These are phyloP conservation scores for Lonchura striata DNA, from an alignment of 2,113 vertebrate genomes.

Conservation along the genomic window DNA sequence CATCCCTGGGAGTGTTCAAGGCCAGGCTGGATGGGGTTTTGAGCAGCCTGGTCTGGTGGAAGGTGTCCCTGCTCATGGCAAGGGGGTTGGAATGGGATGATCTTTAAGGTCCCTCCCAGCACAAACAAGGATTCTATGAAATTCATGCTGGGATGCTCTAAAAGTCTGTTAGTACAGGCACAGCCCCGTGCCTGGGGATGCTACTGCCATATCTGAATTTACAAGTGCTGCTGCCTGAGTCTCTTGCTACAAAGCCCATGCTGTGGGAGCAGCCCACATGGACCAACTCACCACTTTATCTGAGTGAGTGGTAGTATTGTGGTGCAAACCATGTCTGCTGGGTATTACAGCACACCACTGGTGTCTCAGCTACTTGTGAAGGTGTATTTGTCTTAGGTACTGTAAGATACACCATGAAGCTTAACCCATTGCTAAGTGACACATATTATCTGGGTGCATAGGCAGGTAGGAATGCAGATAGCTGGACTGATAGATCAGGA, in stretches of 20 bases:
- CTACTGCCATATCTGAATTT: not conserved
- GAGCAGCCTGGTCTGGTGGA: not conserved
- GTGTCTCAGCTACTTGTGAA: not conserved
- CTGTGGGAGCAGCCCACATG: not conserved
- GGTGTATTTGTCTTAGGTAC: not conserved
- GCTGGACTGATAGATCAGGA: not conserved
- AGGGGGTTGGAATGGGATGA: not conserved
- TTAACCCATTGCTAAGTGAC: not conserved
- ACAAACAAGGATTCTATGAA: not conserved
- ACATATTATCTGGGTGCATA: not conserved
- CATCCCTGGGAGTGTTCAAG: not conserved
- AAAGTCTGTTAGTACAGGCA: not conserved
- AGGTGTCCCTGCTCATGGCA: not conserved
- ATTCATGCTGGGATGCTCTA: not conserved
- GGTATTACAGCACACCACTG: not conserved
- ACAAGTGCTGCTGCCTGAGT: not conserved
- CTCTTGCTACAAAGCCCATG: not conserved
- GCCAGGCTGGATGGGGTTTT: not conserved
- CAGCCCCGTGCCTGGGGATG: not conserved
- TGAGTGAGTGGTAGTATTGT: accelerated
- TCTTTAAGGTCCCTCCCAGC: not conserved
- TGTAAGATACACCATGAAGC: not conserved
- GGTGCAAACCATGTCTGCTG: not conserved
- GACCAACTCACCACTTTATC: not conserved
- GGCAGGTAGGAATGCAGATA: too few relatives aligned